These are phyloP conservation scores for Chloroclystis v-ata DNA, from an alignment of 2,888 invertebrate species.

Conservation along the genomic window DNA sequence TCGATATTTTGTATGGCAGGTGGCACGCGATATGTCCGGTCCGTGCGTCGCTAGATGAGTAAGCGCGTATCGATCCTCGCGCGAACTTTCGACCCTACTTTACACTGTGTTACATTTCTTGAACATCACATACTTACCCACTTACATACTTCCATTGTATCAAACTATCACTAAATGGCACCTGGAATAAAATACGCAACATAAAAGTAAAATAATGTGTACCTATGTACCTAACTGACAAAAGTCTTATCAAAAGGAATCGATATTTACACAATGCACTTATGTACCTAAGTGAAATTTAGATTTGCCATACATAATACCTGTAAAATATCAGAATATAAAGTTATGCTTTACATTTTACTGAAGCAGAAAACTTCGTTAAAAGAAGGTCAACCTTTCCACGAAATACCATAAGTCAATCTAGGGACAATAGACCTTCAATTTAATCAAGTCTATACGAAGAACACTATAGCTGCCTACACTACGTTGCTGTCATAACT, in stretches of 20 bases:
- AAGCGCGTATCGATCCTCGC: conserved; percentile 67
- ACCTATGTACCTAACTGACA: conserved; percentile 25
- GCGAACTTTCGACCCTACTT: conserved; percentile 66
- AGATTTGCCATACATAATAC: background rate
- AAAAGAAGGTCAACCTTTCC: too few relatives aligned
- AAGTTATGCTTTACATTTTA: too few relatives aligned
- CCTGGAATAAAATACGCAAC: conserved; percentile 40
- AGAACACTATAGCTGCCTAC: background rate
- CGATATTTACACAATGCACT: too few relatives aligned
- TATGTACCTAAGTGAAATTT: too few relatives aligned
- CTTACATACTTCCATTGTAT: conserved; percentile 38
- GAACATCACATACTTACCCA: conserved; percentile 44
- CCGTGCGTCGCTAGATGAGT: conserved; percentile 65
- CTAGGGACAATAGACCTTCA: background rate
- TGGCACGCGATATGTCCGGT: conserved; percentile 74
- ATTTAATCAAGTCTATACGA: conserved; percentile 4
- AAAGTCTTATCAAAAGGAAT: conserved; percentile 19
- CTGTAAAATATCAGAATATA: too few relatives aligned
- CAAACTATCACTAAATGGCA: conserved; percentile 42
- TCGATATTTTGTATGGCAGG: conserved; percentile 77
- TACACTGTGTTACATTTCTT: conserved; percentile 62
- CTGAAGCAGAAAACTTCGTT: too few relatives aligned
- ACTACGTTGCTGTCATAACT: conserved; percentile 4
- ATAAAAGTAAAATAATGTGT: conserved; percentile 32
- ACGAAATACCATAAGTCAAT: conserved; percentile 1